phyloP scores from a whole-genome alignment of 2,888 invertebrate genomes.

The Cryptus armator region DNA sequence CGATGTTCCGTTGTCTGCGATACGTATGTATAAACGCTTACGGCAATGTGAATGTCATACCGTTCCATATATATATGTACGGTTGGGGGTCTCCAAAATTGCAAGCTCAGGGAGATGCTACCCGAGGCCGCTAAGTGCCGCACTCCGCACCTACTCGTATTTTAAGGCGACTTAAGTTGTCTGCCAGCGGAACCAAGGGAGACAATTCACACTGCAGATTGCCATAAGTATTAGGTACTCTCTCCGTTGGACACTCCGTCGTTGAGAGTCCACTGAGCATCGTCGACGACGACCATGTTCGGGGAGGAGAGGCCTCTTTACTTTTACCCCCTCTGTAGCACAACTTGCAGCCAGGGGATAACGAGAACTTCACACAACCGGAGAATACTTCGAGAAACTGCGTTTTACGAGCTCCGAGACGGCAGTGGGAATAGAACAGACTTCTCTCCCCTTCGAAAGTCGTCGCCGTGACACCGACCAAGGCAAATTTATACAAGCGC shows the following conservation, averaged over 20 bases:
- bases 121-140: conserved; percentile 46
- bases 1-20: conserved; percentile 2
- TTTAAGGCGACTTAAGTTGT: conserved; percentile 73
- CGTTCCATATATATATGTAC: background rate
- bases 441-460: conserved; percentile 28
- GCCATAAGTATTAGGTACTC: conserved; percentile 56
- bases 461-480: conserved; percentile 45
- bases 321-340: conserved; percentile 1
- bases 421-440: conserved; percentile 3
- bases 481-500: conserved; percentile 67
- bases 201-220: conserved; percentile 54
- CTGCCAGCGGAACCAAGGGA: conserved; percentile 32
- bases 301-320: conserved; percentile 37
- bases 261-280: conserved; percentile 14
- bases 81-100: conserved; percentile 30
- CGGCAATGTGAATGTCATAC: conserved; percentile 23
- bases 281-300: conserved; percentile 9
- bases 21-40: conserved; percentile 22
- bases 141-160: conserved; percentile 65
- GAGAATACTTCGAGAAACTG: conserved; percentile 30
- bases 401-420: conserved; percentile 36
- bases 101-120: conserved; percentile 34
- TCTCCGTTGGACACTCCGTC: conserved; percentile 40
- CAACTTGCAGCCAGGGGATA: conserved; percentile 42
- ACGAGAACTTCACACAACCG: conserved; percentile 50